Evolutionary conservation across 2,797 vertebrate genomes (phyloP).

Genomic region (Syngnathus rostellatus): DNA sequence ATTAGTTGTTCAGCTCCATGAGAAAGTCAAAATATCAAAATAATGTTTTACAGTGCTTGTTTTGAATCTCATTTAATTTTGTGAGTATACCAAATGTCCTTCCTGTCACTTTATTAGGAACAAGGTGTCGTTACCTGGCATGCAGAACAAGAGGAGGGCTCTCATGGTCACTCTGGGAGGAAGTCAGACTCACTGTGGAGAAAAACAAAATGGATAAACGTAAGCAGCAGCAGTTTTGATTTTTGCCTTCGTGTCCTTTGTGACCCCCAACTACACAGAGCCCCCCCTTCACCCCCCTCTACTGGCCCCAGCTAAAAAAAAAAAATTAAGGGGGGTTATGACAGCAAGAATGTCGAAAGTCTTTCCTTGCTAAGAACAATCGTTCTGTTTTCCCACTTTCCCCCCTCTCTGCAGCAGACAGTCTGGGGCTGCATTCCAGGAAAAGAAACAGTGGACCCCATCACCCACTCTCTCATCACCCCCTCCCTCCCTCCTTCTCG

Average conservation of each 20-base stretch:
- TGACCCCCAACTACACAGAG: constrained; percentile 27
- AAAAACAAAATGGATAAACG: constrained; percentile 23
- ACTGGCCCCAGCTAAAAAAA: constrained; percentile 39
- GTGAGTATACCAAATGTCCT: no score
- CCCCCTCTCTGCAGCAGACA: constrained; percentile 50
- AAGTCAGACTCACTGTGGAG: constrained; percentile 46
- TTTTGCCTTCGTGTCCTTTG: constrained; percentile 25
- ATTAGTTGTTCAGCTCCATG: no score
- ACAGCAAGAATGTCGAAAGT: constrained; percentile 64
- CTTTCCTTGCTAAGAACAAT: constrained; percentile 57
- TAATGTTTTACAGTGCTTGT: neutral
- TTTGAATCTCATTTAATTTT: no score
- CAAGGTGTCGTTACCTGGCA: constrained; percentile 46
- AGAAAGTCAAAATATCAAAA: neutral
- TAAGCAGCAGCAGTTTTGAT: constrained; percentile 16
- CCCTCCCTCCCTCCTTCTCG: constrained; percentile 34
- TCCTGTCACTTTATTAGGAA: neutral
- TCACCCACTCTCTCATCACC: constrained; percentile 17
- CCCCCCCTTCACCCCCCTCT: constrained; percentile 10
- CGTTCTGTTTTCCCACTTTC: constrained; percentile 57
- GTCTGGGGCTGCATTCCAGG: constrained; percentile 61
- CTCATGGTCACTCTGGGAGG: constrained; percentile 65
- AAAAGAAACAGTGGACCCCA: constrained; percentile 54
- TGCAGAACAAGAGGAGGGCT: constrained; percentile 49
- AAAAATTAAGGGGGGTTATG: constrained; percentile 15